phyloP scores from a whole-genome alignment of 2,113 vertebrate species.

The Pogonocichla stellata region DNA sequence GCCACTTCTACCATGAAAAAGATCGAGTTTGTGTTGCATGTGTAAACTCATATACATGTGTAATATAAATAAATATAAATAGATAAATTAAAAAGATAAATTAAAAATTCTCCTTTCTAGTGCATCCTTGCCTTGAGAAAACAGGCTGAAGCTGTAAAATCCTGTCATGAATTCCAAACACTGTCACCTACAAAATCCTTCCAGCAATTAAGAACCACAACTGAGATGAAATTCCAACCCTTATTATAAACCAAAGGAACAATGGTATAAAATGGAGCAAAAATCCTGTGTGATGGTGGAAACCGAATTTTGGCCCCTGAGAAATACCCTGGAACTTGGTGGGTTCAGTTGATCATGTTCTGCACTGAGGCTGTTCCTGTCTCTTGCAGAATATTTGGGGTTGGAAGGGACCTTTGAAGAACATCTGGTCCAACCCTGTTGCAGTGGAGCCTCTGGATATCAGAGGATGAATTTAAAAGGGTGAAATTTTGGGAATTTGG shows the following conservation, averaged over 20 bases:
- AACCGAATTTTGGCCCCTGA: neutral
- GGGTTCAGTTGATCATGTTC: neutral
- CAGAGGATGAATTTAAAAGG: neutral
- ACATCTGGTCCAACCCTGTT: neutral
- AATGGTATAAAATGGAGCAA: neutral
- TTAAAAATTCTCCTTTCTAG: neutral
- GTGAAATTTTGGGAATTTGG: neutral
- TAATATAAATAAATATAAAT: neutral
- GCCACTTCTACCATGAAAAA: neutral
- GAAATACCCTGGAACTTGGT: rapidly evolving
- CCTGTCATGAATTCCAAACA: neutral
- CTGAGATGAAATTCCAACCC: neutral
- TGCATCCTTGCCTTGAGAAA: neutral
- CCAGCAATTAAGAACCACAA: neutral
- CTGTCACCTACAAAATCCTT: neutral
- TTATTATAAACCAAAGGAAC: neutral
- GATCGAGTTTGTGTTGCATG: rapidly evolving
- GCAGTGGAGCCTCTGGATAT: neutral
- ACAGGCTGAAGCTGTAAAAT: neutral
- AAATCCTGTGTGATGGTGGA: neutral
- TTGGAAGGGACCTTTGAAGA: neutral
- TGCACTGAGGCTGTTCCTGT: neutral
- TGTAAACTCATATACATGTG: rapidly evolving
- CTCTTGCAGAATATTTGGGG: neutral
- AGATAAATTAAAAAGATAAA: too few relatives aligned